Percentiles rank a stretch among this genome's conserved stretches.
phyloP scores from a whole-genome alignment of 2,113 vertebrate species.

The Myiopsitta monachus region DNA sequence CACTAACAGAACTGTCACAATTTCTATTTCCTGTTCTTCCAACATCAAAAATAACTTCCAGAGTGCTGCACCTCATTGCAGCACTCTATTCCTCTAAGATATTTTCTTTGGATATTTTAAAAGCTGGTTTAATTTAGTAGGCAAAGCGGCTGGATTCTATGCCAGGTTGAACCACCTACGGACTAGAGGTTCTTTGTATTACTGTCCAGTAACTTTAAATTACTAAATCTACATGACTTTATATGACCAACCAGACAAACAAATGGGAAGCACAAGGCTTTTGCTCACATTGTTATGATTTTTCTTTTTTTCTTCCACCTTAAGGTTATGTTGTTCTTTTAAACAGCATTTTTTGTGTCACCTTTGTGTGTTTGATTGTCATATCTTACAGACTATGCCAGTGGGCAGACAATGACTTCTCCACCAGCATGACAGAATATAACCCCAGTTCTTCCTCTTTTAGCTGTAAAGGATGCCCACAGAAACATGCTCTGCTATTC shows the following conservation, averaged over 20 bases:
- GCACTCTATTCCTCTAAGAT: not conserved
- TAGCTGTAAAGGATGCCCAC: not conserved
- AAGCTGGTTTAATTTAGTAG: not conserved
- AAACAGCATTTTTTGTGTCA: not conserved
- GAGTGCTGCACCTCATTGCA: not conserved
- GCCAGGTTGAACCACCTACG: not conserved
- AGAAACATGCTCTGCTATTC: not conserved
- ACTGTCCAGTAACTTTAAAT: not conserved
- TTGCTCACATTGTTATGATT: not conserved
- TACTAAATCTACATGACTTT: not conserved
- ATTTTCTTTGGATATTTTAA: not conserved
- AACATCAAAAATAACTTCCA: not conserved
- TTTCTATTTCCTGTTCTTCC: not conserved
- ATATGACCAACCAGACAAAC: not conserved
- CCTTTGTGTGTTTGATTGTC: not conserved
- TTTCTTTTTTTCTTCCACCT: not conserved
- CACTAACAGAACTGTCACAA: not conserved
- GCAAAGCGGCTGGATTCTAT: not conserved
- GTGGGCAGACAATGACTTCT: not conserved
- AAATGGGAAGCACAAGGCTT: not conserved
- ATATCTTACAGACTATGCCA: not conserved
- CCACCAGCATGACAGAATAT: not conserved
- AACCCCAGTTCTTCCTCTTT: not conserved
- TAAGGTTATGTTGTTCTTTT: not conserved
- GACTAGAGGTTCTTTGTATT: not conserved